Evolutionary conservation across 2,113 vertebrate species (phyloP), one percentile per base, ranked within the genome.

Genomic region (Noturus placidus): DNA sequence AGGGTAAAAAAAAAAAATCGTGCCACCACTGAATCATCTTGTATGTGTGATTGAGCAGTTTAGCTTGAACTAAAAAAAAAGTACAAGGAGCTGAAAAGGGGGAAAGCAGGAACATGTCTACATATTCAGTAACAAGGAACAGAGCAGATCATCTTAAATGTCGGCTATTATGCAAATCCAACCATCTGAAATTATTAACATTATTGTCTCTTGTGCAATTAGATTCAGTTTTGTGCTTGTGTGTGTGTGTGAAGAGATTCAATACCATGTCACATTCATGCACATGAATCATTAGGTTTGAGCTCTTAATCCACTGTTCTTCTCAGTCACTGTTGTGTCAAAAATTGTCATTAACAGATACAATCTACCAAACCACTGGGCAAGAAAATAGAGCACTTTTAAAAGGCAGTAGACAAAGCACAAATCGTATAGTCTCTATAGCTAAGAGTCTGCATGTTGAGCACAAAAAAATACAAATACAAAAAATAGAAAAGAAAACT

Each of bases 91-190:
- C 25, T 14, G 33, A 74, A 30, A 30, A 52, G 6, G 14, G 27
- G 27, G 27, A n/a, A 77, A n/a, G 0, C 22, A 52, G 25, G 15
- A 42, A 38, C 17, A 69, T 33, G 65, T 65, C 27, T 65, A n/a
- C 25, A 38, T 22, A 42, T 76, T 46, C 11, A 46, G 17, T 46
- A 22, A 52, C 13, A 50, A 52, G 42, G 25, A 52, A n/a, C 13
- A 78, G 25, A 78, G 13, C 74, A 67, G 88, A 91, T 88, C 89
- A 89, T 87, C 87, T 91, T 92, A 92, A 94, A 95, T 93, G 92
- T 92, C 93, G 95, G 90, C 91, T 93, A 93, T 92, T 94, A 91
- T 93, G 93, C 92, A 89, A 91, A 67, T 74, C 89, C 87, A 90
- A 92, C 82, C 89, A 93, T 94, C 93, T 91, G 91, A 94, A 94